Conservation (phyloP, 2,888 invertebrate species). For the Andricus curvator region DNA sequence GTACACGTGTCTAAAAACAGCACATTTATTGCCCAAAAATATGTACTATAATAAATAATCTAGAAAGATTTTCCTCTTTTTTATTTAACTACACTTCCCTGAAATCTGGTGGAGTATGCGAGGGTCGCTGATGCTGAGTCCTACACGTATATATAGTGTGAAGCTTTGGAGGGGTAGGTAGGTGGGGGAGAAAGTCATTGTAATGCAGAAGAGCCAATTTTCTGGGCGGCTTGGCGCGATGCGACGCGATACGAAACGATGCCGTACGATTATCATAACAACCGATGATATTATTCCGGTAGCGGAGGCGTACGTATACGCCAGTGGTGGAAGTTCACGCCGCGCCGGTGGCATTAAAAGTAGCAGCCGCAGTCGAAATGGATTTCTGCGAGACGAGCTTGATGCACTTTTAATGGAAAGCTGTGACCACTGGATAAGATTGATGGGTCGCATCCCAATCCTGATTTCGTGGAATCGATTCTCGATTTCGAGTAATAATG, state of each 20-base stretch:
- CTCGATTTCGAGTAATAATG: conserved; percentile 3
- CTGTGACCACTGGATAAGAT: conserved; percentile 72
- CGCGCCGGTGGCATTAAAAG: conserved; percentile 38
- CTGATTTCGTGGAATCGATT: conserved; percentile 59
- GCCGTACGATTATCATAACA: conserved; percentile 78
- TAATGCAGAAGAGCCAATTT: conserved; percentile 79
- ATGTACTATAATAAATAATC: neutral
- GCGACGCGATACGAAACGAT: conserved; percentile 74
- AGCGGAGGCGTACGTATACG: conserved; percentile 47
- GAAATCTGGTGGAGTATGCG: neutral
- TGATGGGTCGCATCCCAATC: conserved; percentile 70
- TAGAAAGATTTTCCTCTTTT: neutral
- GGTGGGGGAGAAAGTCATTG: conserved; percentile 73
- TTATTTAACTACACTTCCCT: neutral
- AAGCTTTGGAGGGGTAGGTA: conserved; percentile 51
- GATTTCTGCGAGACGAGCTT: conserved; percentile 61
- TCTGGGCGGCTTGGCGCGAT: conserved; percentile 78
- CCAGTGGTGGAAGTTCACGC: conserved; percentile 43
- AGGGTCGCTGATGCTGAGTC: conserved; percentile 8
- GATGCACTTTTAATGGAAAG: conserved; percentile 77
- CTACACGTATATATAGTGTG: conserved; percentile 47
- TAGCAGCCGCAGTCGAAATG: conserved; percentile 54
- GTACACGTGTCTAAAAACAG: too few species aligned
- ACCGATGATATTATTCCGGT: conserved; percentile 77
- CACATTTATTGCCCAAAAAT: neutral